phyloP scores from a whole-genome alignment of 2,113 vertebrate species.

The Xenopus laevis region DNA sequence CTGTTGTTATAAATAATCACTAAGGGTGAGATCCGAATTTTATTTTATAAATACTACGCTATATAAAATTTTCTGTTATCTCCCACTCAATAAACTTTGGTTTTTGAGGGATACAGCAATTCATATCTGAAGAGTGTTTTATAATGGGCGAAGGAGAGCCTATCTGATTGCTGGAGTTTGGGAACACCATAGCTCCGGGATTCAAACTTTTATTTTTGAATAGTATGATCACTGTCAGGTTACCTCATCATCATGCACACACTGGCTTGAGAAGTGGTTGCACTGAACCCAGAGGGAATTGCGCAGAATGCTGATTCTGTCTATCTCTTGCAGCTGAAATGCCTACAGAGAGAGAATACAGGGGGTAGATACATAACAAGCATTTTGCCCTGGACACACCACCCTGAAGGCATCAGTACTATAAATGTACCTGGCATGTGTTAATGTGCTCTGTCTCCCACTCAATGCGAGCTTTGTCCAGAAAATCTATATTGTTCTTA shows the following conservation, averaged over 20 bases:
- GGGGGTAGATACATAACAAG: not conserved
- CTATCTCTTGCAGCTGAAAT: conserved; percentile 88
- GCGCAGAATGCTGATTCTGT: conserved; percentile 81
- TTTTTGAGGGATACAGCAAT: too few species aligned
- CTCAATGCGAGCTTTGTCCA: conserved; percentile 77
- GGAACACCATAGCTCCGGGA: too few species aligned
- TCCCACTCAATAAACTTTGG: too few species aligned
- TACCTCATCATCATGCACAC: conserved; percentile 90
- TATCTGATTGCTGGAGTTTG: too few species aligned
- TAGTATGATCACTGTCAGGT: not conserved
- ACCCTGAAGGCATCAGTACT: not conserved
- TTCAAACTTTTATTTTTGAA: too few species aligned
- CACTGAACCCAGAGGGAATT: conserved; percentile 90
- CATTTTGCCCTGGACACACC: not conserved
- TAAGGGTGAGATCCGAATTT: too few species aligned
- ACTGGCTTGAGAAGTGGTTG: conserved; percentile 90
- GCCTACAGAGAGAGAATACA: conserved; percentile 63
- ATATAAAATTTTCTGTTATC: too few species aligned
- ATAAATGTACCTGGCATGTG: conserved; percentile 77
- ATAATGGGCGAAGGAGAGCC: too few species aligned
- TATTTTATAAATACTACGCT: too few species aligned
- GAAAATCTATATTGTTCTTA: conserved; percentile 72
- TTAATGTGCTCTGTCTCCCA: conserved; percentile 84
- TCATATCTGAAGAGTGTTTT: too few species aligned
- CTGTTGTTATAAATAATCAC: too few species aligned